Evolutionary conservation across 2,888 invertebrate species (phyloP), one percentile per base, ranked within the genome.

Genomic region (Lypha dubia): DNA sequence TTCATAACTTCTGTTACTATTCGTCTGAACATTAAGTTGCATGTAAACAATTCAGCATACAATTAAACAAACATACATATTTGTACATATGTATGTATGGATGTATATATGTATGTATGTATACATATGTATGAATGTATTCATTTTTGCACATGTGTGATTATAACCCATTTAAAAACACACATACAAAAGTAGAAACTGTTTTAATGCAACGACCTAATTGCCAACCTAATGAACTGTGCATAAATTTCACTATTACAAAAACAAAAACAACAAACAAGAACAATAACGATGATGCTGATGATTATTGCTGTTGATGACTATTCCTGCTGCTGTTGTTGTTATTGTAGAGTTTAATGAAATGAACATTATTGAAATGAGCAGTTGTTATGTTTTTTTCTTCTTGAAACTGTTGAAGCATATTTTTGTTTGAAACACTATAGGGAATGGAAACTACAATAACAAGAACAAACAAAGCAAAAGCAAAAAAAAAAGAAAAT

Each of bases 271-370:
- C n/a, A n/a, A n/a, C n/a, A n/a, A n/a, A 51, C 15, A 41, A 41
- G 20, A n/a, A 11, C 6, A 5, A 5, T 28, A 28, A 51, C 15
- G 24, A 58, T 58, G 35, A 46, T 38, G 17, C 20, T 60, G 38
- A 17, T 17, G 41, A 68, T 70, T 38, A 53, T 68, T 77, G 20
- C 68, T 68, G 38, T 35, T 22, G 20, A 20, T 56, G 28, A 24
- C 60, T 68, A 46, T 53, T 62, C 9, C 11, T 38, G n/a, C n/a
- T n/a, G n/a, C n/a, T n/a, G n/a, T n/a, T n/a, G n/a, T n/a, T 1
- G 32, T 68, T 60, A 24, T 68, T 81, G 17, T 56, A 62, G 63
- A 70, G 73, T 70, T 81, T 70, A 81, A 75, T 81, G 81, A 81
- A 81, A 62, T 81, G 62, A 63, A 62, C 51, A 75, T 75, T 74